Evolutionary conservation across 2,888 invertebrate genomes (phyloP).

Genomic region (Nudaria mundana): DNA sequence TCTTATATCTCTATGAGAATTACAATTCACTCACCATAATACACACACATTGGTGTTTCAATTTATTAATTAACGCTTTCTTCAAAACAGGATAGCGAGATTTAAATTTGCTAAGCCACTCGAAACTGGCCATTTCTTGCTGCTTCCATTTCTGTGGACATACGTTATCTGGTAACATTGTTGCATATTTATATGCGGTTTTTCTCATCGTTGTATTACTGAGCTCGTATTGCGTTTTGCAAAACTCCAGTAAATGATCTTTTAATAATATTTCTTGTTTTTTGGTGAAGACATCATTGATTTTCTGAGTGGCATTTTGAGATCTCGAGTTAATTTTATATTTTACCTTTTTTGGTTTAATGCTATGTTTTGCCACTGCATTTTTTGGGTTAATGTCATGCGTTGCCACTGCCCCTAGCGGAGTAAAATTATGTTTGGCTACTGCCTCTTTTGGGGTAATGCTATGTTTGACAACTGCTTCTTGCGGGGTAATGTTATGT

Average conservation of each 20-base stretch:
- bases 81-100: not conserved
- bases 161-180: not conserved
- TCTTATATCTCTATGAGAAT: not conserved
- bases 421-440: too few relatives aligned
- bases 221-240: not conserved
- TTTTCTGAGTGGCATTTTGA: too few relatives aligned
- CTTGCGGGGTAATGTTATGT: too few relatives aligned
- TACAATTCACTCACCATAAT: constrained; percentile 1
- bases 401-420: too few relatives aligned
- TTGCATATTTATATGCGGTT: constrained; percentile 4
- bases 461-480: too few relatives aligned
- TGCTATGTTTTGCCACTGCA: too few relatives aligned
- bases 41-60: constrained; percentile 1
- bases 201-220: not conserved
- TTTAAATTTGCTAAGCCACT: not conserved
- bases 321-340: too few relatives aligned
- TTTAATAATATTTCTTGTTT: not conserved
- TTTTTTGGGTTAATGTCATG: too few relatives aligned
- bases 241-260: not conserved
- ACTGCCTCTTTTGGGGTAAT: too few relatives aligned
- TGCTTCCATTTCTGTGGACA: constrained; percentile 1
- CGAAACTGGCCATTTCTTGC: not conserved
- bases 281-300: constrained; percentile 2
- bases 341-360: too few relatives aligned
- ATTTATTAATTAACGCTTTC: not conserved